Conservation (phyloP, 1,140 invertebrate genomes). For the Dinoponera quadriceps region DNA sequence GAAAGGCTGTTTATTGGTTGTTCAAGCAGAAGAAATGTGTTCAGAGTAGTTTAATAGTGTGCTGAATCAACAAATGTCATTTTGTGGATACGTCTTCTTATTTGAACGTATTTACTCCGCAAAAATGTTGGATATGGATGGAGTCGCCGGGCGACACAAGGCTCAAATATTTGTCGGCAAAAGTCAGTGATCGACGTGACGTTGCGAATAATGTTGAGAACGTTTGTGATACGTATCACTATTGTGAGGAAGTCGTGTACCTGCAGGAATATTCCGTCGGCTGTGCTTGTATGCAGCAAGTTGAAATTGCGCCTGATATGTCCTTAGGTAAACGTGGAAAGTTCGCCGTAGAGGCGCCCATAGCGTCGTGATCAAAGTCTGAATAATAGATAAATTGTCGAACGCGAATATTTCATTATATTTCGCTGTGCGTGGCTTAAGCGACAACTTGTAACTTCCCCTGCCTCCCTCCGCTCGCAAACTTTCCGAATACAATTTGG, state of each 20-base stretch:
- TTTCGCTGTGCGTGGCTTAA: conserved; percentile 12
- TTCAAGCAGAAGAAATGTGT: no score
- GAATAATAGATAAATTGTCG: conserved; percentile 44
- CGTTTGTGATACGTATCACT: conserved; percentile 1
- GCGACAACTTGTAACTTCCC: conserved; percentile 6
- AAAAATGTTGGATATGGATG: no score
- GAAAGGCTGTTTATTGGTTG: no score
- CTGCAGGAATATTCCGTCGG: background rate
- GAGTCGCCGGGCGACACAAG: no score
- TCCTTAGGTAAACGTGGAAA: conserved; percentile 28
- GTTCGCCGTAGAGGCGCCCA: conserved; percentile 14
- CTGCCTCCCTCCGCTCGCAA: background rate
- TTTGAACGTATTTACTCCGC: no score
- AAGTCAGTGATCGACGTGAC: background rate
- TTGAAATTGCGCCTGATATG: conserved; percentile 16
- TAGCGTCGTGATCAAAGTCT: conserved; percentile 26
- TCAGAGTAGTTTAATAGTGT: no score
- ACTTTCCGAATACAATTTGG: conserved; percentile 19
- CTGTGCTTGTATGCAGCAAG: background rate
- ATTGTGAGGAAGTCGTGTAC: background rate
- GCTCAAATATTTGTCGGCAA: background rate
- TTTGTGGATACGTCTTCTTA: no score
- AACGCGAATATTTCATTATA: conserved; percentile 30
- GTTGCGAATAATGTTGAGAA: conserved; percentile 1
- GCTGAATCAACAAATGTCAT: no score